Evolutionary conservation across 2,797 vertebrate genomes (phyloP).

Genomic region (Nyctibius grandis): DNA sequence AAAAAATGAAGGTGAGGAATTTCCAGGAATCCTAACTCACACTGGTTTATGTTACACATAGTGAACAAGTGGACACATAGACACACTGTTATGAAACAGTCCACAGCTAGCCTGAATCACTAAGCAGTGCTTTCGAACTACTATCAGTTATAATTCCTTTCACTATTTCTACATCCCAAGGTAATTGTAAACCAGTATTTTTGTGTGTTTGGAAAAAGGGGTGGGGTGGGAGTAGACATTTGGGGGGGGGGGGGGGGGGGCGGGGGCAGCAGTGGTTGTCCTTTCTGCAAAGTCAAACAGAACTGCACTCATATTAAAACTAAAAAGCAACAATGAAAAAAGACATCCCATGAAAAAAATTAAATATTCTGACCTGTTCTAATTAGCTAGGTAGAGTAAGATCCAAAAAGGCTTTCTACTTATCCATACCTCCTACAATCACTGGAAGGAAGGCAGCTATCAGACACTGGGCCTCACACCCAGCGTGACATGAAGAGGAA

Average conservation of each 20-base stretch:
- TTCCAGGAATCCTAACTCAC: neutral
- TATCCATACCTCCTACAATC: neutral
- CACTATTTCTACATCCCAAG: neutral
- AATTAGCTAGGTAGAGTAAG: neutral
- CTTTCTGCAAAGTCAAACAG: neutral
- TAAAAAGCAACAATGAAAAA: neutral
- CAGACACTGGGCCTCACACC: neutral
- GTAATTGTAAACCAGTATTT: neutral
- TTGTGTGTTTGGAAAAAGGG: neutral
- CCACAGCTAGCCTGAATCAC: neutral
- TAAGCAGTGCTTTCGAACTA: neutral
- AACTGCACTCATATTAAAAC: neutral
- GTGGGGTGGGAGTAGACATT: neutral
- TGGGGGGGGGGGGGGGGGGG: neutral
- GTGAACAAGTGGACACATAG: neutral
- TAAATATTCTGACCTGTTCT: neutral
- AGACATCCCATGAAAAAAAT: neutral
- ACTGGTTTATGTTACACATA: neutral
- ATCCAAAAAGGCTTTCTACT: neutral
- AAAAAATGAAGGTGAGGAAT: neutral
- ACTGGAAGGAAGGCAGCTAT: neutral
- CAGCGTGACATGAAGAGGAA: rapidly evolving
- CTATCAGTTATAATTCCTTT: neutral
- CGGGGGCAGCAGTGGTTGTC: neutral
- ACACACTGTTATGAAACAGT: neutral